Conservation (phyloP, 2,113 vertebrate species). For the Siphamia tubifer region DNA sequence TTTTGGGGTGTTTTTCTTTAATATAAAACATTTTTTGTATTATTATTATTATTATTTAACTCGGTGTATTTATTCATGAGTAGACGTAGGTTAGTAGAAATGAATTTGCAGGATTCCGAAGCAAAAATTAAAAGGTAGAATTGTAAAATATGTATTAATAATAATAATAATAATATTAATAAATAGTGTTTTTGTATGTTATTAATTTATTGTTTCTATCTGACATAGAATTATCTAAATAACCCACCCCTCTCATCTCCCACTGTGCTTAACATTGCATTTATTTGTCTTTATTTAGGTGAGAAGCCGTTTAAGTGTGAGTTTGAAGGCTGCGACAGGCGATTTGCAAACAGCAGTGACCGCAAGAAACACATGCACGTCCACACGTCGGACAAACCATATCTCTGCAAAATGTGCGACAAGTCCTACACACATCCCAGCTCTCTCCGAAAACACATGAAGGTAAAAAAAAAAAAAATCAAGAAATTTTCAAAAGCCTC, state of each 20-base stretch:
- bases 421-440: slow-evolving; percentile 99
- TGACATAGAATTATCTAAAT: too few relatives aligned
- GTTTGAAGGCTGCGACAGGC: slow-evolving; percentile 97
- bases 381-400: slow-evolving; percentile 98
- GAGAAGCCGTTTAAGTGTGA: slow-evolving; percentile 99
- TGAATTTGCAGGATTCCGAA: neutral
- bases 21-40: neutral
- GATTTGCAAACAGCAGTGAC: slow-evolving; percentile 99
- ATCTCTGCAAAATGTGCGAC: slow-evolving; percentile 99
- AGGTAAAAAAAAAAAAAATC: too few relatives aligned
- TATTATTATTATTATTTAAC: neutral
- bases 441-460: slow-evolving; percentile 99
- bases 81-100: neutral
- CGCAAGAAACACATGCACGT: slow-evolving; percentile 99
- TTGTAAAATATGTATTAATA: too few relatives aligned
- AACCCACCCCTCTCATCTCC: too few relatives aligned
- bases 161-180: too few relatives aligned
- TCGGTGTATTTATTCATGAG: neutral
- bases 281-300: slow-evolving; percentile 77
- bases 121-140: neutral
- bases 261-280: too few relatives aligned
- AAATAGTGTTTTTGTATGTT: too few relatives aligned
- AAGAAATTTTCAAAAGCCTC: too few relatives aligned
- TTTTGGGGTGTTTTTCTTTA: neutral
- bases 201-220: too few relatives aligned